phyloP scores from a whole-genome alignment of 2,888 invertebrate species.

The Cepaea hortensis region DNA sequence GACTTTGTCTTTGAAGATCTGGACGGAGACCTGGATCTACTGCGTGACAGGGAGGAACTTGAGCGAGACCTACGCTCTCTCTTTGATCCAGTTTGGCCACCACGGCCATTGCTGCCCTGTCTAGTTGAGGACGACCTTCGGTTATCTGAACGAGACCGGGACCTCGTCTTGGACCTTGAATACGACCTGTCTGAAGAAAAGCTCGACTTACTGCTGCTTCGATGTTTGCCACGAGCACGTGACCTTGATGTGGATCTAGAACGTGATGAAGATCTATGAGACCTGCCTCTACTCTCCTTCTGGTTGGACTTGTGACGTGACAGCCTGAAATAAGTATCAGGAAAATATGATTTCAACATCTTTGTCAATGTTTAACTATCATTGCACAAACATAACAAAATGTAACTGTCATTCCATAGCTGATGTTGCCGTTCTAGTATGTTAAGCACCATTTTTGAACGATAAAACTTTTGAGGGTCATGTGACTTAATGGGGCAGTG shows the following conservation, averaged over 20 bases:
- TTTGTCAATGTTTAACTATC: too few species aligned
- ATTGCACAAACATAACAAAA: too few species aligned
- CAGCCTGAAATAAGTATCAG: conserved; percentile 10
- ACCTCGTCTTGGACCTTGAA: conserved; percentile 61
- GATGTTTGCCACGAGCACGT: conserved; percentile 38
- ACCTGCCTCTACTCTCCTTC: conserved; percentile 28
- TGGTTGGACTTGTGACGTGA: conserved; percentile 16
- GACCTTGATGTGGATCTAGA: conserved; percentile 56
- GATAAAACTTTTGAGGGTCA: too few species aligned
- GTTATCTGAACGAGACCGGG: conserved; percentile 54
- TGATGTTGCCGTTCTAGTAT: too few species aligned
- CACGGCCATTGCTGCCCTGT: conserved; percentile 37
- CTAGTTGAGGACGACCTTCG: conserved; percentile 41
- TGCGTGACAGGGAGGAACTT: conserved; percentile 51
- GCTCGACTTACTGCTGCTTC: conserved; percentile 50
- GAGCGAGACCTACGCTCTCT: conserved; percentile 58
- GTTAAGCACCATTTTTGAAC: too few species aligned
- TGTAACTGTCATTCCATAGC: too few species aligned
- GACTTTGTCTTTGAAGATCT: conserved; percentile 70
- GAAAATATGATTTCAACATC: background rate
- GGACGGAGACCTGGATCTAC: conserved; percentile 54
- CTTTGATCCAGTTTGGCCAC: conserved; percentile 57
- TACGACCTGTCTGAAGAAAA: conserved; percentile 54
- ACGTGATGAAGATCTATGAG: conserved; percentile 34
- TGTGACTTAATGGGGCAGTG: too few species aligned